Percentiles rank a stretch among this genome's conserved stretches.
Conservation (phyloP, 2,888 invertebrate genomes). For the Hedya salicella region DNA sequence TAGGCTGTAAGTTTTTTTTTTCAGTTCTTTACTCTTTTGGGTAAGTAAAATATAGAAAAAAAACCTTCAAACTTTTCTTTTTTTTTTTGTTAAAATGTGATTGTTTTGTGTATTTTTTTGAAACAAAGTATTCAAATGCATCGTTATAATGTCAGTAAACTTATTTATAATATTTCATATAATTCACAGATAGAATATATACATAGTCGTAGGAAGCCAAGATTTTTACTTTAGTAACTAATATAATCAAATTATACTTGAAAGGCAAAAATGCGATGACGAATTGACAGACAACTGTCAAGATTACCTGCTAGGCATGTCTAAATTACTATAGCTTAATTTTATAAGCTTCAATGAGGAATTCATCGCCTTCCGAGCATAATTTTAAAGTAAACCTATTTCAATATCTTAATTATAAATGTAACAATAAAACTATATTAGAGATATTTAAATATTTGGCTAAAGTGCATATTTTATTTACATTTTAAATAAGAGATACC, state of each 20-base stretch:
- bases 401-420: constrained; percentile 5
- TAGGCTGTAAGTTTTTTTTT: too few relatives aligned
- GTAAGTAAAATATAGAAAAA: too few relatives aligned
- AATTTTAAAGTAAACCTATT: not conserved
- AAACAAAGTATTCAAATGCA: constrained; percentile 5
- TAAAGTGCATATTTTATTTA: constrained; percentile 26
- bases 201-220: constrained; percentile 13
- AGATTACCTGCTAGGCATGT: too few relatives aligned
- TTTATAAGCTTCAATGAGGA: too few relatives aligned
- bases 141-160: not conserved
- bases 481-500: constrained; percentile 5
- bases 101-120: not conserved
- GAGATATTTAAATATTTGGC: constrained; percentile 31
- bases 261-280: not conserved
- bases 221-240: not conserved
- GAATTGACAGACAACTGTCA: too few relatives aligned
- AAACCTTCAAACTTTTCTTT: too few relatives aligned
- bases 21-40: too few relatives aligned
- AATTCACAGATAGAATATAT: not conserved
- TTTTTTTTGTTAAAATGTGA: not conserved
- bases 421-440: constrained; percentile 33
- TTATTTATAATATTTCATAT: not conserved
- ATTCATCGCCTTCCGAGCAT: not conserved
- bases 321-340: too few relatives aligned
- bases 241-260: not conserved